phyloP scores from a whole-genome alignment of 2,888 invertebrate species.

The Pachymerium ferrugineum region DNA sequence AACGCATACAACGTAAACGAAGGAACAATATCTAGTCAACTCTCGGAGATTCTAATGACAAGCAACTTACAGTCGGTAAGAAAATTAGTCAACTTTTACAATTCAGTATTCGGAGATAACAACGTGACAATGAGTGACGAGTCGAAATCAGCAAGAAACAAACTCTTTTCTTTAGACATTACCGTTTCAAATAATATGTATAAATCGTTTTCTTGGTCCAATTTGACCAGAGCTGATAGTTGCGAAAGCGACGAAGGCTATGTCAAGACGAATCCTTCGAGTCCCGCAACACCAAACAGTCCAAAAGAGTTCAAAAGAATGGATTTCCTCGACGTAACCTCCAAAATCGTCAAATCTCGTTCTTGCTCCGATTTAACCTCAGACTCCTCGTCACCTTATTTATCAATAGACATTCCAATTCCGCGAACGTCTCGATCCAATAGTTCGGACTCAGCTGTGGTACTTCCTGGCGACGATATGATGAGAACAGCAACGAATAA shows the following conservation, averaged over 20 bases:
- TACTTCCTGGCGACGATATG: conserved; percentile 32
- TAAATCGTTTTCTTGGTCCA: conserved; percentile 28
- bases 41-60: not conserved
- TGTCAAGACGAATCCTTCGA: not conserved
- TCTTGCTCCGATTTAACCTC: conserved; percentile 14
- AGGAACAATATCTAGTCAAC: too few species aligned
- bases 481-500: not conserved
- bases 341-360: not conserved
- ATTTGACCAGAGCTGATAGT: conserved; percentile 2
- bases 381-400: not conserved
- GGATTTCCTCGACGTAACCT: not conserved
- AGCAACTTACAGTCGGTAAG: not conserved
- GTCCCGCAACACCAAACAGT: not conserved
- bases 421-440: conserved; percentile 24
- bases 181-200: not conserved
- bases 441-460: conserved; percentile 35
- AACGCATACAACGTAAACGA: too few species aligned
- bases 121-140: not conserved
- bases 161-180: not conserved
- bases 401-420: not conserved
- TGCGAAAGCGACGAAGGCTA: conserved; percentile 31
- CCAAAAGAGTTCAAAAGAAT: not conserved
- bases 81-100: not conserved
- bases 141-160: not conserved
- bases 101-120: not conserved